A percentile compares a stretch with the other conserved stretches of the same genome.
Conservation (phyloP, 2,797 vertebrate species). For the Dermochelys coriacea region DNA sequence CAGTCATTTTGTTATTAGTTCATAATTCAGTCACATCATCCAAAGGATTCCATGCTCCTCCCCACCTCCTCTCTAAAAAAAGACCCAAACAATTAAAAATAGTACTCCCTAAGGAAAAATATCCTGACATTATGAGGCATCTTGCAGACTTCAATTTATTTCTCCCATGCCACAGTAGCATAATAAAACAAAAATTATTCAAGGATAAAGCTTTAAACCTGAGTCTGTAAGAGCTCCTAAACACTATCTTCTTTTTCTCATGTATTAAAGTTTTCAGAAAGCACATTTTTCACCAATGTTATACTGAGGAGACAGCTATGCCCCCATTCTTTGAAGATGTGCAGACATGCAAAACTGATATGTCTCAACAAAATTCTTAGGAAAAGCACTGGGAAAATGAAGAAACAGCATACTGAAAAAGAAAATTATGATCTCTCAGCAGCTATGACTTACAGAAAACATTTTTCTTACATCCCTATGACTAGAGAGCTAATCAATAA, state of each 20-base stretch:
- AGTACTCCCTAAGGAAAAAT: background rate
- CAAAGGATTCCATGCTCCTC: too few relatives aligned
- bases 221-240: background rate
- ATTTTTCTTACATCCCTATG: background rate
- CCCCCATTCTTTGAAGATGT: background rate
- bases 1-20: too few relatives aligned
- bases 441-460: background rate
- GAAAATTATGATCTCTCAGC: background rate
- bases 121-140: background rate
- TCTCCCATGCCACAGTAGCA: background rate
- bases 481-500: background rate
- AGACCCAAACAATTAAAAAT: background rate
- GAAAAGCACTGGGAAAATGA: background rate
- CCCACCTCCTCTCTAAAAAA: background rate
- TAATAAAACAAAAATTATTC: background rate
- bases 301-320: rapidly evolving
- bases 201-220: background rate
- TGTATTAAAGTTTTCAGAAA: background rate
- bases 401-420: background rate
- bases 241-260: background rate
- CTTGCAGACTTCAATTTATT: background rate
- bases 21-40: too few relatives aligned
- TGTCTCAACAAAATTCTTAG: background rate
- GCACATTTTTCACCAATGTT: background rate
- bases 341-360: background rate